Percentiles rank a stretch among this genome's conserved stretches.
Conservation (phyloP, 2,888 invertebrate species). For the Drosophila anceps region DNA sequence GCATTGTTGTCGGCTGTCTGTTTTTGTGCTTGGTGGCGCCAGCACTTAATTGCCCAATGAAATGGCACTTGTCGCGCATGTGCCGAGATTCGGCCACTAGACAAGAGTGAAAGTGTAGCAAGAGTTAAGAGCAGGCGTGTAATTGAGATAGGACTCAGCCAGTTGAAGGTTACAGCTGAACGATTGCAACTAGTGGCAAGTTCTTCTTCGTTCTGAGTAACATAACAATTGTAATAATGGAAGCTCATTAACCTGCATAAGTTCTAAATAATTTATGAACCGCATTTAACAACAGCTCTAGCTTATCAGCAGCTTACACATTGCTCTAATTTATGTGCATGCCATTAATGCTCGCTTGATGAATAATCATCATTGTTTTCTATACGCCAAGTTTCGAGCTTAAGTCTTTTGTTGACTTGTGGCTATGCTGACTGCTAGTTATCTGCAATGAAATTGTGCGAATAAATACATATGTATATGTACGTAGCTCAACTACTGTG, state of each 20-base stretch:
- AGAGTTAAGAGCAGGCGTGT: conserved; percentile 53
- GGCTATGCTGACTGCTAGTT: conserved; percentile 31
- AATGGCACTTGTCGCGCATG: conserved; percentile 24
- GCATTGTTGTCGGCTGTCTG: conserved; percentile 34
- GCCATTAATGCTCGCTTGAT: conserved; percentile 46
- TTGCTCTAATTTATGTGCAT: conserved; percentile 69
- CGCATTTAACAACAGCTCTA: conserved; percentile 25
- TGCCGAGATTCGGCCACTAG: conserved; percentile 11
- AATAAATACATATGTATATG: conserved; percentile 50
- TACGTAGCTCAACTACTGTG: conserved; percentile 45
- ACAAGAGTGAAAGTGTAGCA: conserved; percentile 71
- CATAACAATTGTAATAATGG: conserved; percentile 22
- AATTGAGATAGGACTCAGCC: conserved; percentile 15
- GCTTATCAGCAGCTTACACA: conserved; percentile 59
- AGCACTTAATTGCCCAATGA: conserved; percentile 71
- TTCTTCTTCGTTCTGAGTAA: conserved; percentile 14
- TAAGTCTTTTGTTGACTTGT: conserved; percentile 68
- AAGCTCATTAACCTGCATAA: conserved; percentile 22
- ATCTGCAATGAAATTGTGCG: conserved; percentile 65
- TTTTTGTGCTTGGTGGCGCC: conserved; percentile 73
- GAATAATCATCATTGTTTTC: conserved; percentile 58
- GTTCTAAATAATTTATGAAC: conserved; percentile 43
- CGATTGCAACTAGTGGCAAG: conserved; percentile 1
- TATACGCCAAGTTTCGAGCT: conserved; percentile 45
- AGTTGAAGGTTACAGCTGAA: conserved; percentile 22